Percentiles rank a stretch among this genome's conserved stretches.
phyloP scores from a whole-genome alignment of 2,113 vertebrate genomes.

The Poicephalus gulielmi region DNA sequence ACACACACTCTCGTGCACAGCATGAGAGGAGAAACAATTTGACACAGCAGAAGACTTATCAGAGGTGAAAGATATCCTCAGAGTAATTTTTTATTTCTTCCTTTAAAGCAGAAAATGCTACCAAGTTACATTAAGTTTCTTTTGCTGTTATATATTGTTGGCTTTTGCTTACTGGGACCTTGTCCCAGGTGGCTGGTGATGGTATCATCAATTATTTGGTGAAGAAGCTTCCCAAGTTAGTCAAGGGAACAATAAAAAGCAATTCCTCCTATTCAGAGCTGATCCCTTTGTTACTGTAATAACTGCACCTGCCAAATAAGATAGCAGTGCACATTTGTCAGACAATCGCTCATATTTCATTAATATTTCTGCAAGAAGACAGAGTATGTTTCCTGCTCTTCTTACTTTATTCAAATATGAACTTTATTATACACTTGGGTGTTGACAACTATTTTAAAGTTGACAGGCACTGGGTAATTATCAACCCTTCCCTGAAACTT shows the following conservation, averaged over 20 bases:
- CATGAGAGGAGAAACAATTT: not conserved
- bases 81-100: not conserved
- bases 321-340: conserved; percentile 57
- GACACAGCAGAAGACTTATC: not conserved
- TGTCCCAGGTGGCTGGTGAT: conserved; percentile 31
- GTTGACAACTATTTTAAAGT: conserved; percentile 63
- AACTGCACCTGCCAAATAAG: conserved; percentile 65
- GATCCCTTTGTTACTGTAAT: conserved; percentile 62
- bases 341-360: conserved; percentile 54
- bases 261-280: conserved; percentile 58
- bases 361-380: conserved; percentile 58
- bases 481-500: conserved; percentile 40
- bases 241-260: conserved; percentile 63
- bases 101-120: not conserved
- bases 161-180: conserved; percentile 8
- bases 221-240: conserved; percentile 60
- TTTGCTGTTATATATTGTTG: not conserved
- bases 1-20: not conserved
- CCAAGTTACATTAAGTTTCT: not conserved
- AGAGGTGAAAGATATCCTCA: not conserved
- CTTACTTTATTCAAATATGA: conserved; percentile 43
- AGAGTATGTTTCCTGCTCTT: conserved; percentile 35
- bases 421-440: conserved; percentile 51
- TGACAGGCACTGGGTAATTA: conserved; percentile 64
- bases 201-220: conserved; percentile 43